Percentiles rank a stretch among this genome's conserved stretches.
Conservation (phyloP, 1,140 invertebrate genomes). For the Drosophila nigrodunni region DNA sequence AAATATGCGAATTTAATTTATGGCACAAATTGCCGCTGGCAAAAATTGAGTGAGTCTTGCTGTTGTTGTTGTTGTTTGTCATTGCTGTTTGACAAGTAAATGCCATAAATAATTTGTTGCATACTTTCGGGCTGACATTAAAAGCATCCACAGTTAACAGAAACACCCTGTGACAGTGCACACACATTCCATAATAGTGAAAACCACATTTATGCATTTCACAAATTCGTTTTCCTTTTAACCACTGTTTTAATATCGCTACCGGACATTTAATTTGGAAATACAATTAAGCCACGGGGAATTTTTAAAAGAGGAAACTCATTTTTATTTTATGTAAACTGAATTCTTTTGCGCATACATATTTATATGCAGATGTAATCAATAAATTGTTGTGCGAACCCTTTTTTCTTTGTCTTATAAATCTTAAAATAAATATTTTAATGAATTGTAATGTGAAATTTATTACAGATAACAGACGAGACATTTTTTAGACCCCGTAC, state of each 20-base stretch:
- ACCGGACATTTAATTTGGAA: not conserved
- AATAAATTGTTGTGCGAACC: too few species aligned
- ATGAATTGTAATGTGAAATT: too few species aligned
- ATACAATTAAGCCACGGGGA: not conserved
- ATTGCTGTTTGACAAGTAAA: slow-evolving; percentile 2
- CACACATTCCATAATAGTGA: slow-evolving; percentile 7
- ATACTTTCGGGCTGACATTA: slow-evolving; percentile 29
- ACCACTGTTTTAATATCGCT: not conserved
- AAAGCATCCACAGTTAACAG: not conserved
- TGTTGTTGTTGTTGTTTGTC: not conserved
- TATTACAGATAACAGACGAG: too few species aligned
- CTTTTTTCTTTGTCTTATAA: too few species aligned
- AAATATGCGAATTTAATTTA: slow-evolving; percentile 46
- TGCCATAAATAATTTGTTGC: slow-evolving; percentile 38
- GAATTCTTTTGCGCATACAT: too few species aligned
- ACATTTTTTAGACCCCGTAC: too few species aligned
- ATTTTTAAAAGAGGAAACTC: not conserved
- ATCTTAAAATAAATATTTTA: too few species aligned
- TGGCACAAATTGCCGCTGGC: slow-evolving; percentile 23
- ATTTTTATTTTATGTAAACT: not conserved
- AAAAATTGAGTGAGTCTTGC: slow-evolving; percentile 21
- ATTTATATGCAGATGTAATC: too few species aligned
- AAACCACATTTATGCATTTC: slow-evolving; percentile 1
- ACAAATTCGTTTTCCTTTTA: not conserved
- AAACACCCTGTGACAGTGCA: slow-evolving; percentile 17